Percentiles rank a stretch among this genome's conserved stretches.
Evolutionary conservation across 2,797 vertebrate genomes (phyloP).

Genomic region (Anguilla megastoma): DNA sequence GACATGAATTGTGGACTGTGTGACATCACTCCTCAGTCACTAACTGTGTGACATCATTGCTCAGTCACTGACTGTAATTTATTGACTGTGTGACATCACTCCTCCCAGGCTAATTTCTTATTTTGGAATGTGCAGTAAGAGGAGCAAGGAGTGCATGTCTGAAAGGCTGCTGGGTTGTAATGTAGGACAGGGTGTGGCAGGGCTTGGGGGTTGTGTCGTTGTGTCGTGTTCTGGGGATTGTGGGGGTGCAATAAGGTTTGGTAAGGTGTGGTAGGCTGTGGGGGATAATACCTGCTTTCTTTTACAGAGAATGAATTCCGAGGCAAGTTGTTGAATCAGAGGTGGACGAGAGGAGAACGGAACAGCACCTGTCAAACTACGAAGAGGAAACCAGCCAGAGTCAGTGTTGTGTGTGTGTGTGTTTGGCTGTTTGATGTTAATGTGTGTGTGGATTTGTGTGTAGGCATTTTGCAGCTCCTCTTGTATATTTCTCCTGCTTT

Average conservation of each 20-base stretch:
- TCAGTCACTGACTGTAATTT: background rate
- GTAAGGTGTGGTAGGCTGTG: background rate
- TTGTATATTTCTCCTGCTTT: background rate
- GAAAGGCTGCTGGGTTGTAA: background rate
- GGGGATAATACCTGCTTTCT: slow-evolving; percentile 22
- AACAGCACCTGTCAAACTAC: slow-evolving; percentile 72
- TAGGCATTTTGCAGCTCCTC: background rate
- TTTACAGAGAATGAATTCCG: slow-evolving; percentile 85
- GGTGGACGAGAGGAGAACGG: slow-evolving; percentile 80
- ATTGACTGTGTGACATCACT: background rate
- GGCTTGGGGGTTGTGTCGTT: background rate
- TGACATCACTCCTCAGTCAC: background rate
- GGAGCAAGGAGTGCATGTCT: background rate
- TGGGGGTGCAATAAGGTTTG: background rate
- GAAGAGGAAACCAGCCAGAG: background rate
- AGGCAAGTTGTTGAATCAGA: slow-evolving; percentile 82
- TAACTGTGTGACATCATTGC: background rate
- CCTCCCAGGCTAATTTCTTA: background rate
- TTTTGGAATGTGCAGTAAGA: background rate
- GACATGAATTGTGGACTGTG: background rate
- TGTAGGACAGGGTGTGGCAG: background rate
- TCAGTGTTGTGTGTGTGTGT: background rate
- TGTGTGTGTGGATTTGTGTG: background rate
- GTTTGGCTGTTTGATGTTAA: background rate
- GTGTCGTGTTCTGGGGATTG: background rate